Conservation (phyloP, 2,797 vertebrate genomes). For the Carduelis carduelis region DNA sequence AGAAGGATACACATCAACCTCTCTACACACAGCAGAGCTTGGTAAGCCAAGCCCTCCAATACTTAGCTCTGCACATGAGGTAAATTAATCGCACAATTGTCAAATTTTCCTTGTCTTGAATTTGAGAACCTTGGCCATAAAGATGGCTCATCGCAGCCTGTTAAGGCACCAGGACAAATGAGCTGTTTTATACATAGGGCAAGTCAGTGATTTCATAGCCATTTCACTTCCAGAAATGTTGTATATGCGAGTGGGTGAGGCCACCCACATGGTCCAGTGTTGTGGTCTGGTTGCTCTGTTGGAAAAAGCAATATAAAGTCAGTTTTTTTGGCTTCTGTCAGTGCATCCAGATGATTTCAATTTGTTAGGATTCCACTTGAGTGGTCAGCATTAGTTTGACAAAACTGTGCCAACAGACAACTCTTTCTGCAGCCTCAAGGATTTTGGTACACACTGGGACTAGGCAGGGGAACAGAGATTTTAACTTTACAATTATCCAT, state of each 20-base stretch:
- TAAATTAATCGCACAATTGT: neutral
- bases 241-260: conserved; percentile 18
- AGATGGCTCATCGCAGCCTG: neutral
- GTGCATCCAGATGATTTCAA: conserved; percentile 73
- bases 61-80: neutral
- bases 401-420: conserved; percentile 57
- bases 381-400: conserved; percentile 66
- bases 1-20: neutral
- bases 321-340: conserved; percentile 57
- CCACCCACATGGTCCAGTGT: conserved; percentile 72
- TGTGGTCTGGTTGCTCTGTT: conserved; percentile 66
- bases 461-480: conserved; percentile 13
- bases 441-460: neutral
- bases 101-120: conserved; percentile 18
- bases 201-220: conserved; percentile 47
- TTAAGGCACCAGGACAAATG: conserved; percentile 23
- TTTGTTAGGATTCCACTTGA: conserved; percentile 69
- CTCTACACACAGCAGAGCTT: neutral
- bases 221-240: conserved; percentile 39
- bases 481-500: neutral
- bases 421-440: conserved; percentile 29
- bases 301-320: conserved; percentile 65
- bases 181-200: neutral
- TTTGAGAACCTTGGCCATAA: conserved; percentile 18
- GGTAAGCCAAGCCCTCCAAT: neutral